phyloP scores from a whole-genome alignment of 2,797 vertebrate genomes.

The Enteromius viviparus region DNA sequence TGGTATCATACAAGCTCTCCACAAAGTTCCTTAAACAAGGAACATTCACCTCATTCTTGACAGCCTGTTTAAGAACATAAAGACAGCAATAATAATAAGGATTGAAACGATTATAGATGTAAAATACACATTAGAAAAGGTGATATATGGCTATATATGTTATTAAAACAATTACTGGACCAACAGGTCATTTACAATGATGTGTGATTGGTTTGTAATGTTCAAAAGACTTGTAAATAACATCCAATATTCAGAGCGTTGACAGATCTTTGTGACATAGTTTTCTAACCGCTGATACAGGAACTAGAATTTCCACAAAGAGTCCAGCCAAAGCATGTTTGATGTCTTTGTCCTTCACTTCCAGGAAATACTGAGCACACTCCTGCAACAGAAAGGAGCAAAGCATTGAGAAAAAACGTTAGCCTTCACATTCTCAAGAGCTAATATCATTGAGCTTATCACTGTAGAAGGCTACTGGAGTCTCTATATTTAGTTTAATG shows the following conservation, averaged over 20 bases:
- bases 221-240: constrained; percentile 14
- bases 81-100: not conserved
- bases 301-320: constrained; percentile 98
- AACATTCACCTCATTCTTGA: constrained; percentile 99
- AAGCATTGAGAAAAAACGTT: not conserved
- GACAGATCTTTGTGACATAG: not conserved
- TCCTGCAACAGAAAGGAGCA: constrained; percentile 77
- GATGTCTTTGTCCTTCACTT: constrained; percentile 99
- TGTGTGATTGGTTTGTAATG: not conserved
- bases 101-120: not conserved
- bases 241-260: not conserved
- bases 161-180: not conserved
- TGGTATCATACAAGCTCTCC: constrained; percentile 95
- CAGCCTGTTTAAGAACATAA: constrained; percentile 78
- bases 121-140: not conserved
- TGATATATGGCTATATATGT: not conserved
- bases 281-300: constrained; percentile 95
- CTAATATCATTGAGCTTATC: not conserved
- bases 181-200: not conserved
- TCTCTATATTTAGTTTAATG: not conserved
- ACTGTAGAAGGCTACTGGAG: not conserved
- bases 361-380: constrained; percentile 98
- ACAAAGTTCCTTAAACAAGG: constrained; percentile 98
- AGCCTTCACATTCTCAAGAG: not conserved
- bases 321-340: constrained; percentile 97